A percentile compares a stretch with the other conserved stretches of the same genome.
Evolutionary conservation across 2,888 invertebrate species (phyloP).

Genomic region (Ceramica pisi): DNA sequence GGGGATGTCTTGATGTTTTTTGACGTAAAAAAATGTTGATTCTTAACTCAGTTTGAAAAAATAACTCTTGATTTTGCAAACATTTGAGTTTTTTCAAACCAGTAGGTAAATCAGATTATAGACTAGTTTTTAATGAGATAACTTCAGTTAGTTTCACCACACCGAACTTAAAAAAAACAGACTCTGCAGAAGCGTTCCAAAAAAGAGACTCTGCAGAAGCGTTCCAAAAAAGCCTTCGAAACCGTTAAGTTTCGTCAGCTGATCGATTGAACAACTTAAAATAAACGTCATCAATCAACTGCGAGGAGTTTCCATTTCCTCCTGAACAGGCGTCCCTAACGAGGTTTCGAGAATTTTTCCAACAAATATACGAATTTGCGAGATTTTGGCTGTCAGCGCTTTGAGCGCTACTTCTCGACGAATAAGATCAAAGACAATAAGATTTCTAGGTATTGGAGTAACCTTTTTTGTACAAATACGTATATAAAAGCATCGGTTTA

Average conservation of each 20-base stretch:
- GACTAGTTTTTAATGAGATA: slow-evolving; percentile 15
- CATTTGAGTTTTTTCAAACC: background rate
- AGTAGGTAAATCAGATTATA: background rate
- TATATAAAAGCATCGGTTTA: slow-evolving; percentile 5
- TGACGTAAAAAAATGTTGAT: too few species aligned
- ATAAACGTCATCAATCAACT: slow-evolving; percentile 64
- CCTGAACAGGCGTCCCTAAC: slow-evolving; percentile 41
- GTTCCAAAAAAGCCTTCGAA: slow-evolving; percentile 32
- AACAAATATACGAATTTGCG: slow-evolving; percentile 46
- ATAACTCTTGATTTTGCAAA: background rate
- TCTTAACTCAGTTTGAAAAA: too few species aligned
- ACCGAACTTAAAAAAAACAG: slow-evolving; percentile 3
- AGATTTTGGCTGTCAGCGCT: slow-evolving; percentile 23
- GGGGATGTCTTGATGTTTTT: too few species aligned
- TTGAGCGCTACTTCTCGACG: slow-evolving; percentile 19
- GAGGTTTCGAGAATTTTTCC: slow-evolving; percentile 49
- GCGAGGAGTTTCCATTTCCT: slow-evolving; percentile 61
- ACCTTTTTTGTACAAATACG: slow-evolving; percentile 26
- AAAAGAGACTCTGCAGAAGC: slow-evolving; percentile 36
- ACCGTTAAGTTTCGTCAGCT: slow-evolving; percentile 46
- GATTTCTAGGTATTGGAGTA: slow-evolving; percentile 10
- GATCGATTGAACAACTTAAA: slow-evolving; percentile 62
- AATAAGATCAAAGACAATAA: slow-evolving; percentile 39
- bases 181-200: slow-evolving; percentile 23
- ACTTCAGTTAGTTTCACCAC: slow-evolving; percentile 33